Evolutionary conservation across 92 coral and sea anemone genomes (phyloP), one percentile per base, ranked within the genome.

Genomic region (Zoanthus solanderi): DNA sequence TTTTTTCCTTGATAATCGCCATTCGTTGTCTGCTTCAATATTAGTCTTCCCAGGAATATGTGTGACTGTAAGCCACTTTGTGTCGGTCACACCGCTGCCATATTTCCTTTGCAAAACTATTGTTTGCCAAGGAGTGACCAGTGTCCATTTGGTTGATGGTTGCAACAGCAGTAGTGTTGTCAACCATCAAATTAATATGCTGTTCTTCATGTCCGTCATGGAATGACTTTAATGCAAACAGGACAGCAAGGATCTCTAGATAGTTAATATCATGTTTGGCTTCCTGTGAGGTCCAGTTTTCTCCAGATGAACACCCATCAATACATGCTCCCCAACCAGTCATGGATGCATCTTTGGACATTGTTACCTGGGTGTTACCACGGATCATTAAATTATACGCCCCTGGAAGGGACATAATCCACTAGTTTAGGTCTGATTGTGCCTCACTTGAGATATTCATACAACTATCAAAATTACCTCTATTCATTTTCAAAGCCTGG

Each of bases 311-410:
- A 10, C 2, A 2, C 9, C 18, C 15, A 15, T 87, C 58, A 54
- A 86, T 1, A 28, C 68, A 69, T 53, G 63, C 54, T 46, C 93
- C 90, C 88, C 85, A 82, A 23, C 90, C 90, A 52, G 66, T 56
- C 32, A 48, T 6, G 34, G 92, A 90, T 50, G 93, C 90, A 84
- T 93, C 92, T 65, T 92, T 87, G 11, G 90, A 87, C 71, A 90
- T 78, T 8, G 69, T 88, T 28, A 71, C 17, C 15, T 93, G 81
- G 12, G 89, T 66, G 5, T 77, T 78, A 18, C 92, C 92, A 90
- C 88, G 95, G 63, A 30, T 74, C 13, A 88, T 73, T 31, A 50
- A 78, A 90, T 93, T 90, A 61, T 78, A 90, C 13, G 92, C 87
- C 30, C 14, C 54, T 71, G 83, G 46, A 1, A 90, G 15, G 10